Conservation (phyloP, 2,888 invertebrate species). For the Sarcophaga rosellei region DNA sequence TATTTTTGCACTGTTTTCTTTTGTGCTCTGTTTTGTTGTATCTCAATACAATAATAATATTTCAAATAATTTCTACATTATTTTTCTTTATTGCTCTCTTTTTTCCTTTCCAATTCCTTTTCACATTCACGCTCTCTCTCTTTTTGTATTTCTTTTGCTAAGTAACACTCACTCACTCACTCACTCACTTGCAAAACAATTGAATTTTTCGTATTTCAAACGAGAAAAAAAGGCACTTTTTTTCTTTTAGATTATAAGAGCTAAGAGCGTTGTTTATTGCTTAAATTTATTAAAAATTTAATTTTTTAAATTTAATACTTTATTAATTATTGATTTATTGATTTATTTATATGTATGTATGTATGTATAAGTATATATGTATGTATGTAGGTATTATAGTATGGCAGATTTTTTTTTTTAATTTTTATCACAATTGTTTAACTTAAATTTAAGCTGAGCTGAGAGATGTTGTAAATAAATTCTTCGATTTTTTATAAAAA, state of each 20-base stretch:
- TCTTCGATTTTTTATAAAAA: neutral
- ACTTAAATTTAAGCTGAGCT: constrained; percentile 8
- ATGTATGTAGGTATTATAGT: constrained; percentile 23
- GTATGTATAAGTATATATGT: constrained; percentile 9
- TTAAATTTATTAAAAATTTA: constrained; percentile 4
- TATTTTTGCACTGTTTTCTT: constrained; percentile 16
- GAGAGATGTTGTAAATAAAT: neutral
- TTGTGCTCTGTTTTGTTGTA: neutral
- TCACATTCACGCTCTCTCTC: neutral
- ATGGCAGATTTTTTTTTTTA: constrained; percentile 61
- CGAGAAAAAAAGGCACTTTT: too few species aligned
- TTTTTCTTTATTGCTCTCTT: neutral
- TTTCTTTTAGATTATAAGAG: too few species aligned
- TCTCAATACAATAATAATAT: neutral
- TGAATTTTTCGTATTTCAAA: too few species aligned
- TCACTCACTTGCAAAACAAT: too few species aligned
- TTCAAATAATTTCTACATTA: neutral
- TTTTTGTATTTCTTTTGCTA: too few species aligned
- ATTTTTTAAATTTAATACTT: constrained; percentile 9
- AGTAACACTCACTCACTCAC: too few species aligned
- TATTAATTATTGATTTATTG: neutral
- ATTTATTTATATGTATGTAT: constrained; percentile 18
- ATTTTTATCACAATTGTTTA: constrained; percentile 62
- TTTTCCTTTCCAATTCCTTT: neutral
- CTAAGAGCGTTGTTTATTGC: too few species aligned